Conservation (phyloP, 2,797 vertebrate species). For the Emys orbicularis region DNA sequence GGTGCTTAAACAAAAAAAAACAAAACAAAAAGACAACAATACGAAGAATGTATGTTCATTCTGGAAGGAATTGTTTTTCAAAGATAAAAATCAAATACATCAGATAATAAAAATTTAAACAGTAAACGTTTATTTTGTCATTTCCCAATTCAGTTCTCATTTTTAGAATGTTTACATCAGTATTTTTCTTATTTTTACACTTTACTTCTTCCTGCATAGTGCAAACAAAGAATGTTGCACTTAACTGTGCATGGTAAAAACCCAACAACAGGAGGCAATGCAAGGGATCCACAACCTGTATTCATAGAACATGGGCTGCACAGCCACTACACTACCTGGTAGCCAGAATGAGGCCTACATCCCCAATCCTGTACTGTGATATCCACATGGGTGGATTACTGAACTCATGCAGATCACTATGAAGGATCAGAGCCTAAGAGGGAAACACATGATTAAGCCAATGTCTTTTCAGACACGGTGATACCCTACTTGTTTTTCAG, state of each 20-base stretch:
- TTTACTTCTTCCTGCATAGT: too few species aligned
- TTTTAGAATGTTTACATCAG: background rate
- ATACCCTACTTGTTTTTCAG: background rate
- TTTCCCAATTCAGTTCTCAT: background rate
- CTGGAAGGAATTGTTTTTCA: background rate
- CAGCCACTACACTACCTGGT: background rate
- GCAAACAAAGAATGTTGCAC: too few species aligned
- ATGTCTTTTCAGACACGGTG: background rate
- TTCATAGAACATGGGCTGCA: background rate
- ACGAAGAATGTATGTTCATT: background rate
- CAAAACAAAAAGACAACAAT: background rate
- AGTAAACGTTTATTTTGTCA: background rate
- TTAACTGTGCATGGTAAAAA: too few species aligned
- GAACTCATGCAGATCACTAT: background rate
- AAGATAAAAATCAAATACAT: background rate
- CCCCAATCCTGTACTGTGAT: background rate
- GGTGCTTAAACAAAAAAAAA: background rate
- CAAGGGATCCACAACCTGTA: too few species aligned
- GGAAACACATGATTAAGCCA: background rate
- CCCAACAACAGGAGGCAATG: too few species aligned
- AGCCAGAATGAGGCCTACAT: background rate
- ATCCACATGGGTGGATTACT: background rate
- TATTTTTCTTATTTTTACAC: background rate
- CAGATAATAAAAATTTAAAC: background rate
- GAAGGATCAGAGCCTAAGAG: background rate